These are phyloP conservation scores for Oxyruncus cristatus DNA, from an alignment of 2,113 vertebrate genomes.

Conservation along the genomic window DNA sequence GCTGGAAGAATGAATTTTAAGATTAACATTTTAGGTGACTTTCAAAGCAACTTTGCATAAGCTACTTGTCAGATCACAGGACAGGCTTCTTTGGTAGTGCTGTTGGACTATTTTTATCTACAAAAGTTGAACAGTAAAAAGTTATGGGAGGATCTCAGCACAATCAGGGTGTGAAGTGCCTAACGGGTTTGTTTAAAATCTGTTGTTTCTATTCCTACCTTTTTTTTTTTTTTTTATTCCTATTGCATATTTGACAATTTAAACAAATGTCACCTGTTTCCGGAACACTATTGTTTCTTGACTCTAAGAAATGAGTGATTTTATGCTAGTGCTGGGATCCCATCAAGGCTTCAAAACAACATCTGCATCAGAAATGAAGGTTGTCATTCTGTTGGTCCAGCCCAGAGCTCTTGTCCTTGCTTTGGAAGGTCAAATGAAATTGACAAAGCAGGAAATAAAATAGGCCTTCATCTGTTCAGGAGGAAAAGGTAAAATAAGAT, in stretches of 20 bases:
- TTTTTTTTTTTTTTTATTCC: not conserved
- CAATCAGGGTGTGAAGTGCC: not conserved
- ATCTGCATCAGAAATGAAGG: not conserved
- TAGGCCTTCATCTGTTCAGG: not conserved
- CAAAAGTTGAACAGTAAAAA: not conserved
- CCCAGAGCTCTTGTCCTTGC: not conserved
- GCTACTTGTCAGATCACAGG: not conserved
- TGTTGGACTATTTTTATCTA: not conserved
- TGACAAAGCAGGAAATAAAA: not conserved
- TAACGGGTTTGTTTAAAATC: not conserved
- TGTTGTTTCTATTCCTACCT: not conserved
- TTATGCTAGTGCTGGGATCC: not conserved
- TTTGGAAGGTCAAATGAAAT: not conserved
- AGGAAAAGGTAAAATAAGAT: not conserved
- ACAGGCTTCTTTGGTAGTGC: not conserved
- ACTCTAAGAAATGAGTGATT: not conserved
- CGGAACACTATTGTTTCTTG: not conserved
- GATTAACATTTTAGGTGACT: not conserved
- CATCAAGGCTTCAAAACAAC: not conserved
- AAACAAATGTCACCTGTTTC: not conserved
- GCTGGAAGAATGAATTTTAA: not conserved
- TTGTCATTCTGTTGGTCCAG: not conserved
- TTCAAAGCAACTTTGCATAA: not conserved
- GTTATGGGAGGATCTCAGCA: not conserved
- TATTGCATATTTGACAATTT: not conserved